Conservation (phyloP, 2,888 invertebrate species). For the Epinotia bilunana region DNA sequence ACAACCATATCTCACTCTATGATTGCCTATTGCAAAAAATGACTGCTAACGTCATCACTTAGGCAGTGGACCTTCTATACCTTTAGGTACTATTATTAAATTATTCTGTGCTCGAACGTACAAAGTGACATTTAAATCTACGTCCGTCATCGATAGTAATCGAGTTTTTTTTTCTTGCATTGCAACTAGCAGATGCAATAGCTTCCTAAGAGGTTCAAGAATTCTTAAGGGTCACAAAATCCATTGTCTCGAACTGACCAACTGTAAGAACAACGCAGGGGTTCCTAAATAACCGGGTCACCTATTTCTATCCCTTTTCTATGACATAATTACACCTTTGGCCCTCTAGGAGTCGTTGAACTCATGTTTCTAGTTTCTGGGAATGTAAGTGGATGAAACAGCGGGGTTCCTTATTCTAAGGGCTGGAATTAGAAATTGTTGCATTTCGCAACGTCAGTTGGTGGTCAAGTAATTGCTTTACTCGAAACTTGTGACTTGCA, state of each 20-base stretch:
- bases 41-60: no score
- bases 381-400: conserved; percentile 73
- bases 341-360: conserved; percentile 69
- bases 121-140: not conserved
- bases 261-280: conserved; percentile 73
- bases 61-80: no score
- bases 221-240: conserved; percentile 66
- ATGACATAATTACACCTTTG: conserved; percentile 77
- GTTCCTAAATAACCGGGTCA: conserved; percentile 74
- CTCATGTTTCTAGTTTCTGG: conserved; percentile 71
- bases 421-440: conserved; percentile 64
- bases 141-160: not conserved
- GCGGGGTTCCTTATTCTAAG: conserved; percentile 69
- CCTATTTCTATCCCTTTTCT: conserved; percentile 76
- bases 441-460: conserved; percentile 56
- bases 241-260: conserved; percentile 82
- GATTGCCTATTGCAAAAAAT: no score
- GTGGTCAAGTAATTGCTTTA: conserved; percentile 58
- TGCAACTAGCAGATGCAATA: conserved; percentile 63
- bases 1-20: no score
- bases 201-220: conserved; percentile 59
- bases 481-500: conserved; percentile 6
- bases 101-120: conserved; percentile 3
- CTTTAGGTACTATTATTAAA: not conserved
- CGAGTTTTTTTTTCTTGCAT: not conserved